Percentiles rank a stretch among this genome's conserved stretches.
These are phyloP conservation scores for Thereva unica DNA, from an alignment of 2,888 invertebrate genomes.

Conservation along the genomic window DNA sequence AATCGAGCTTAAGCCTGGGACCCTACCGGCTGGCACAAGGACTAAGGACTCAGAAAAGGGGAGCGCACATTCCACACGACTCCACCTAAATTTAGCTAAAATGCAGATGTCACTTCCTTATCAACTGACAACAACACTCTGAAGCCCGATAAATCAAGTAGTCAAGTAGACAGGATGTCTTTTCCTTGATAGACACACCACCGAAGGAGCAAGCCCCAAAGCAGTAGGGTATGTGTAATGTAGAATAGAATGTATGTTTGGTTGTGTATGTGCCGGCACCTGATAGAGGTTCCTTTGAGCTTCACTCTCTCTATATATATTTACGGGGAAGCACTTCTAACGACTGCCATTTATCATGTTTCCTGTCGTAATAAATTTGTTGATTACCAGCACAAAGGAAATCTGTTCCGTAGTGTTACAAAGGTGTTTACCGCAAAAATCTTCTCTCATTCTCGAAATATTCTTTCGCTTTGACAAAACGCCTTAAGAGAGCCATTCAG, in stretches of 20 bases:
- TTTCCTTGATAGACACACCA: conserved; percentile 23
- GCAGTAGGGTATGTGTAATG: too few relatives aligned
- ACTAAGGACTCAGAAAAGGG: too few relatives aligned
- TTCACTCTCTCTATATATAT: conserved; percentile 1
- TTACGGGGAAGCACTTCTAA: conserved; percentile 17
- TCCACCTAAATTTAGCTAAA: not conserved
- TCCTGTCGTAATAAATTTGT: conserved; percentile 40
- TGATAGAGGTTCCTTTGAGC: not conserved
- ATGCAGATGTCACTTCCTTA: conserved; percentile 32
- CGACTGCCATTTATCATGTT: conserved; percentile 40
- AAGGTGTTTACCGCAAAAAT: too few relatives aligned
- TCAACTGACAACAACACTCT: conserved; percentile 18
- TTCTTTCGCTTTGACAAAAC: too few relatives aligned
- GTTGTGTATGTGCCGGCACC: too few relatives aligned
- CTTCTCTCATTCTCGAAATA: too few relatives aligned
- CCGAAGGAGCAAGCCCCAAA: conserved; percentile 13
- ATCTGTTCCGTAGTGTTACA: too few relatives aligned
- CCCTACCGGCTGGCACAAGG: too few relatives aligned
- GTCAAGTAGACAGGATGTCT: conserved; percentile 26
- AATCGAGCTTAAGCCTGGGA: too few relatives aligned
- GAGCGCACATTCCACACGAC: too few relatives aligned
- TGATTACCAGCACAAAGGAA: conserved; percentile 32
- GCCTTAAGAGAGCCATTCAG: too few relatives aligned
- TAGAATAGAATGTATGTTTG: too few relatives aligned
- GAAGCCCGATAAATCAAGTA: conserved; percentile 23